Conservation (phyloP, 2,113 vertebrate genomes). For the Alaudala cheleensis region DNA sequence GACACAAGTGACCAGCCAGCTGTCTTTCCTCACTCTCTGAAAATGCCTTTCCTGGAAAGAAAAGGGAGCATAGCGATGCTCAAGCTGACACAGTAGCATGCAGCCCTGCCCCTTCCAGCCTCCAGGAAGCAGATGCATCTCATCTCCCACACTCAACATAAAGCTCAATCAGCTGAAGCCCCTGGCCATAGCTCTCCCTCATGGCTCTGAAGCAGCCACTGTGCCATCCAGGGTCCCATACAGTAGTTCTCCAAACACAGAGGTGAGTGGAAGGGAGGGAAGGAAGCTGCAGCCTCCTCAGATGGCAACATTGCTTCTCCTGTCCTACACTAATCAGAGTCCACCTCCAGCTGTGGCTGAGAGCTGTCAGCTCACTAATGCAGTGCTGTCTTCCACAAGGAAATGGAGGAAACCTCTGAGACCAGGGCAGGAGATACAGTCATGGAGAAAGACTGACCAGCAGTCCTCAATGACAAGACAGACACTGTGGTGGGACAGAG, state of each 20-base stretch:
- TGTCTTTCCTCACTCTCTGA: not conserved
- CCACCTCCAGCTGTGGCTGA: not conserved
- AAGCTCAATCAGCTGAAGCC: not conserved
- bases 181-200: not conserved
- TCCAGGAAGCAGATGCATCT: not conserved
- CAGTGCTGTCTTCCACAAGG: not conserved
- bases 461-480: not conserved
- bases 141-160: not conserved
- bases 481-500: not conserved
- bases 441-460: not conserved
- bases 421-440: not conserved
- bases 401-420: not conserved
- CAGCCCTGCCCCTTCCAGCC: not conserved
- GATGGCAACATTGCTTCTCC: not conserved
- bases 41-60: not conserved
- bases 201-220: not conserved
- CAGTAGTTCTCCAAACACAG: not conserved
- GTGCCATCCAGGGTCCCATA: not conserved
- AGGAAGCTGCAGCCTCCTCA: not conserved
- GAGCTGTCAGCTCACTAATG: rapidly evolving
- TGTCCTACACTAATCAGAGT: not conserved
- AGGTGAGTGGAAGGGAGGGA: not conserved
- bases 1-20: not conserved
- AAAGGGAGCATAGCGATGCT: not conserved
- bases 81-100: not conserved